Percentiles rank a stretch among this genome's conserved stretches.
These are phyloP conservation scores for Oryctes rhinoceros DNA, from an alignment of 1,140 invertebrate genomes.

Conservation along the genomic window DNA sequence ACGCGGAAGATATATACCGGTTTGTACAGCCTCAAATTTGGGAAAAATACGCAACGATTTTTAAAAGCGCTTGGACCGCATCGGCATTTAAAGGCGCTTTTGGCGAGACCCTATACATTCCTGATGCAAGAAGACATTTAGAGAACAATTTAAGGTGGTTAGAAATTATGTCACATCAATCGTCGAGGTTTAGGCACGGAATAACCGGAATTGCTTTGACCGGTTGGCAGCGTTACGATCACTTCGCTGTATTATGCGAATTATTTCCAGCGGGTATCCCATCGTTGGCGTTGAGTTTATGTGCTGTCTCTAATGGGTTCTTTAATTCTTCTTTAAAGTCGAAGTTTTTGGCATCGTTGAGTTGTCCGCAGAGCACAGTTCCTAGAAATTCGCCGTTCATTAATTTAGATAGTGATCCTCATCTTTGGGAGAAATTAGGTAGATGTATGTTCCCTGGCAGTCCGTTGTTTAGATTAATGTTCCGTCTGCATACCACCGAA, in stretches of 20 bases:
- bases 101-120: conserved; percentile 78
- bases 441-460: conserved; percentile 68
- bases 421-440: conserved; percentile 67
- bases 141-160: conserved; percentile 78
- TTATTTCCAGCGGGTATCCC: conserved; percentile 86
- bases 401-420: conserved; percentile 67
- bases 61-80: conserved; percentile 91
- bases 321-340: conserved; percentile 67
- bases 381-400: conserved; percentile 59
- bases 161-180: conserved; percentile 69
- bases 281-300: conserved; percentile 68
- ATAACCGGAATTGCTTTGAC: conserved; percentile 76
- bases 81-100: conserved; percentile 92
- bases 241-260: conserved; percentile 93
- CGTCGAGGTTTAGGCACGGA: conserved; percentile 64
- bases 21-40: conserved; percentile 67
- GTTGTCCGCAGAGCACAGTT: conserved; percentile 62
- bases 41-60: conserved; percentile 83
- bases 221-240: conserved; percentile 89
- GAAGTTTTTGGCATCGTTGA: conserved; percentile 65
- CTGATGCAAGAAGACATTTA: conserved; percentile 72
- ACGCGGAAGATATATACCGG: conserved; percentile 68
- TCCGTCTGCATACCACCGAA: conserved; percentile 65
- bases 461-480: conserved; percentile 67
- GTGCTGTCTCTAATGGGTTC: conserved; percentile 68